Evolutionary conservation across 2,113 vertebrate species (phyloP), one percentile per base, ranked within the genome.

Genomic region (Proteles cristata): DNA sequence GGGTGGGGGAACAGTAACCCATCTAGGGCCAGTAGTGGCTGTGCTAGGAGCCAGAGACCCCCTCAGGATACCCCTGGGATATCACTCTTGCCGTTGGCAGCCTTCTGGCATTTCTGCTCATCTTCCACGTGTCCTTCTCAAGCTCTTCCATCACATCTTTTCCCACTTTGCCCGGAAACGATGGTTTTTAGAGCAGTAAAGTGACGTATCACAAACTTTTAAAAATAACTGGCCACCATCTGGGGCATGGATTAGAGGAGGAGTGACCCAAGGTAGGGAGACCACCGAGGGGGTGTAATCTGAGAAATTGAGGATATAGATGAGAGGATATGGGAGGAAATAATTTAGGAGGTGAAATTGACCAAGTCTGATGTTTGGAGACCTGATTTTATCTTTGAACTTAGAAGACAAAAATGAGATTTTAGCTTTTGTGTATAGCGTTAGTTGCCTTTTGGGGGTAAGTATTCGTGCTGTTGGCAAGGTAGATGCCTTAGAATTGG

Each of bases 361-460:
- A 63, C 68, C 58, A 45, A n/a, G 19, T 63, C 43, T 92, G 69
- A 61, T 65, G 14, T 55, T 66, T 23, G 16, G 31, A 90, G 25
- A 45, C 35, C 28, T 61, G 28, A 66, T 69, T 28, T 97, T 88
- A 50, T 53, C 28, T 94, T 77, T 43, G 11, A 83, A 77, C 39
- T 92, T 21, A 48, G 55, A 74, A 90, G 74, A 61, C n/a, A 94
- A 93, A 82, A 84, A 81, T 61, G 26, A 35, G 9, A 68, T 23
- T 82, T 85, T 21, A 6, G 14, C 11, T 69, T 77, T 94, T 71
- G 23, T 69, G 26, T 53, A 5, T 31, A 35, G 53, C 5, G 7
- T 63, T 33, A 39, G 16, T 80, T 86, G 23, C 68, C 53, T 94
- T 93, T 69, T 2, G 45, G 58, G 28, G 39, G 25, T 43, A 31